phyloP scores from a whole-genome alignment of 2,797 vertebrate species.

The Leuciscus waleckii region DNA sequence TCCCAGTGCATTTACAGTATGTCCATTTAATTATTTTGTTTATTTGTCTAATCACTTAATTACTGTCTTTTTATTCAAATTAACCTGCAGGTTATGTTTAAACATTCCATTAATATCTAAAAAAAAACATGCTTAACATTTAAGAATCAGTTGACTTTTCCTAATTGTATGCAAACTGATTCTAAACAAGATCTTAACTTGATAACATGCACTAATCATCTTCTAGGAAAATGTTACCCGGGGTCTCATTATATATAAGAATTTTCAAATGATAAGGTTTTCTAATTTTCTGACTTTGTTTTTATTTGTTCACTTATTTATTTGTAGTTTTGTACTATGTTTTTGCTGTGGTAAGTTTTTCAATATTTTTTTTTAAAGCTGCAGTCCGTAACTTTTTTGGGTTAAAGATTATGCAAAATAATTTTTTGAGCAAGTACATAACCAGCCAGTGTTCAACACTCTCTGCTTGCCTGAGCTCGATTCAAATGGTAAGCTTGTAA shows the following conservation, averaged over 20 bases:
- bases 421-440: too few species aligned
- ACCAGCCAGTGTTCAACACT: too few species aligned
- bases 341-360: background rate
- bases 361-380: background rate
- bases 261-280: background rate
- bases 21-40: background rate
- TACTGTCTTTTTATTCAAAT: background rate
- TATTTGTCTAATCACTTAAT: background rate
- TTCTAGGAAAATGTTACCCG: too few species aligned
- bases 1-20: background rate
- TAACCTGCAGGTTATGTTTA: background rate
- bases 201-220: background rate
- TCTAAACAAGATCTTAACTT: background rate
- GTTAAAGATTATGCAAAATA: too few species aligned
- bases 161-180: background rate
- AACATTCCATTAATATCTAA: background rate
- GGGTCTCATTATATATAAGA: background rate
- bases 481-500: too few species aligned
- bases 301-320: background rate
- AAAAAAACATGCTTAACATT: background rate
- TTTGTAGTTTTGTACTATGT: background rate
- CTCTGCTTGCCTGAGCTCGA: too few species aligned
- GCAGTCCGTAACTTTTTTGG: too few species aligned
- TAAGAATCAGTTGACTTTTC: conserved; percentile 2
- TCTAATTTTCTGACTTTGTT: background rate